Base-by-base conservation (phyloP, 1,140 invertebrate species). In the Drosophila yakuba region DNA sequence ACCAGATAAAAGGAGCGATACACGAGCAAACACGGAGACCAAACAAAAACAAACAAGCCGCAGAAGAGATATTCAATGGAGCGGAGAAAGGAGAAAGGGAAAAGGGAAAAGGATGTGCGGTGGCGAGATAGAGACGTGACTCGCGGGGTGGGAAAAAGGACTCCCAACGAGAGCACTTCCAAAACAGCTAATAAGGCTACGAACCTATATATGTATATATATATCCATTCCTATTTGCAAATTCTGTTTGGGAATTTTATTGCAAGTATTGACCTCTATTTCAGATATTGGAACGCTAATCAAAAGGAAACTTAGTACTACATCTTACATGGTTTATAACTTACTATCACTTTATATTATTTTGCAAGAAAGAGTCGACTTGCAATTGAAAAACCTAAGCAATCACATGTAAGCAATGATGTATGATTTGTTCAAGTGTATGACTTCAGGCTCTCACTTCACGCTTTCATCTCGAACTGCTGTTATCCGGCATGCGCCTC, bases 11-110 rank as follows among this genome's bases (percentile, higher is more conserved):
- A 60, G 50, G 41, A 51, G 36, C 52, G 47, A 58, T 68, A 68
- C 64, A 66, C 23, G 60, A 57, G 50, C 72, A 76, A 57, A 74
- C 60, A 57, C 38, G 28, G 20, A 51, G 47, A 12, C 38, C 64
- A 50, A 69, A 71, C 43, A 71, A 71, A 71, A 71, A 71, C 67
- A 69, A 71, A 71, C 67, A 71, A 28, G 44, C 2, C 36, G 56
- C 56, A 58, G 28, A 15, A 32, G 25, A 39, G 64, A 71, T 55
- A 48, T 36, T 20, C 63, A 68, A 57, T 55, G 50, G 17, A 44
- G 48, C 25, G 14, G 23, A 32, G 45, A 15, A 17, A 17, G 14
- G 23, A 32, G 45, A 43, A 43, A 14, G 45, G 51, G 4, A 11
- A 43, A 43, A 14, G 45, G 51, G 4, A 11, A 11, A 14, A 25